Evolutionary conservation across 2,888 invertebrate species (phyloP).

Genomic region (Drosophila suboccidentalis): DNA sequence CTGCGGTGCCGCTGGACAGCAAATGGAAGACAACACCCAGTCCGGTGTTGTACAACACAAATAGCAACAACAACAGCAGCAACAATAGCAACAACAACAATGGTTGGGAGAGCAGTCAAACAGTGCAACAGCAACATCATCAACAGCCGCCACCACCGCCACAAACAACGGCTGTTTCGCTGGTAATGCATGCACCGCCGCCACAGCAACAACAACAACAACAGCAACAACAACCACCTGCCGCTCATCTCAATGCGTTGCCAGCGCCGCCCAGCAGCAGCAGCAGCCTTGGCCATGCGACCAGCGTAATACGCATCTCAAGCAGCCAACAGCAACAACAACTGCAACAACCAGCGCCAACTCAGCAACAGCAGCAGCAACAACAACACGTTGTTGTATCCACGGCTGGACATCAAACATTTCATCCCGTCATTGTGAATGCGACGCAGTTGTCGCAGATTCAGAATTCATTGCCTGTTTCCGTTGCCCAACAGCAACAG

Average conservation of each 20-base stretch:
- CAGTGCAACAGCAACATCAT: constrained; percentile 57
- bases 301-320: constrained; percentile 94
- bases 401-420: constrained; percentile 75
- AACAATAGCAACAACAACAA: constrained; percentile 50
- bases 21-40: constrained; percentile 85
- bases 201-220: constrained; percentile 70
- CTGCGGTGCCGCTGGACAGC: constrained; percentile 63
- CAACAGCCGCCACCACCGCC: constrained; percentile 78
- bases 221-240: constrained; percentile 73
- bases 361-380: constrained; percentile 43
- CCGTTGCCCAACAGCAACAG: constrained; percentile 60
- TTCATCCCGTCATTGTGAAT: constrained; percentile 92
- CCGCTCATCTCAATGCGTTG: constrained; percentile 67
- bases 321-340: constrained; percentile 86
- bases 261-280: constrained; percentile 71
- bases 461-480: constrained; percentile 60
- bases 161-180: constrained; percentile 82
- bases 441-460: constrained; percentile 91
- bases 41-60: constrained; percentile 84
- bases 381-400: constrained; percentile 61
- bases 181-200: constrained; percentile 83
- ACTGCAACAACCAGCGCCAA: constrained; percentile 86
- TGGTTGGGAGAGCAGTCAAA: constrained; percentile 56
- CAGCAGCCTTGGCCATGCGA: constrained; percentile 87
- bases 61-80: constrained; percentile 53